Base-by-base conservation (phyloP, 2,113 vertebrate genomes). In the Campylorhamphus procurvoides region DNA sequence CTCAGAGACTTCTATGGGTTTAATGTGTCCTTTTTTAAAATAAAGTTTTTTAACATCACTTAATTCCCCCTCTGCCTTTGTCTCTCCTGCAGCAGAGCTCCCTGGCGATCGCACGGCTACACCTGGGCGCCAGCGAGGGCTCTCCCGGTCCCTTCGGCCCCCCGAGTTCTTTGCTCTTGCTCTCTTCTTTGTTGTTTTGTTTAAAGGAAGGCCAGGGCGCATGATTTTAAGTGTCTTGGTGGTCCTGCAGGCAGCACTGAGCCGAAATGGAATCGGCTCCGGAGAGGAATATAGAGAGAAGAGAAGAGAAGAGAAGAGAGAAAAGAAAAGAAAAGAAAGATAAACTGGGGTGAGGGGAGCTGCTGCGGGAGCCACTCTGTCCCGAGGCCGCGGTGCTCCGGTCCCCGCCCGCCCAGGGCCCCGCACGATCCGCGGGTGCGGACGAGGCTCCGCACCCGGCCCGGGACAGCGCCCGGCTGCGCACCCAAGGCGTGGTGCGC, bases 401-500 rank as follows among this genome's bases (percentile, higher is more conserved):
- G 42, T 46, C 25, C 53, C n/a, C 19, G 4, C n/a, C 23, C 58
- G 78, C 14, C 12, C 25, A 25, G 25, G 28, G 25, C 44, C 23
- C 68, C 40, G 27, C 66, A 33, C 37, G 17, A 8, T 89, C 39
- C 78, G 87, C 68, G 73, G 79, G 33, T 69, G 74, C 60, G 79
- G 74, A 2, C 2, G 67, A 35, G 37, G 67, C 62, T 79, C 40
- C n/a, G 72, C 46, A 55, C 76, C 62, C 49, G 47, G 68, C 69
- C 82, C 74, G 86, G 95, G 91, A 90, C 93, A 88, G 89, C 50
- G 40, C 77, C 55, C 87, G 90, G 66, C 80, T 75, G 76, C 83
- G 50, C 76, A 85, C 28, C 71, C 81, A 81, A 96, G 96, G 93
- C 64, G 97, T 90, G 97, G 97, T 92, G 96, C 85, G 49, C 86